A percentile compares a stretch with the other conserved stretches of the same genome.
Evolutionary conservation across 2,888 invertebrate genomes (phyloP).

Genomic region (Hipparchia semele): DNA sequence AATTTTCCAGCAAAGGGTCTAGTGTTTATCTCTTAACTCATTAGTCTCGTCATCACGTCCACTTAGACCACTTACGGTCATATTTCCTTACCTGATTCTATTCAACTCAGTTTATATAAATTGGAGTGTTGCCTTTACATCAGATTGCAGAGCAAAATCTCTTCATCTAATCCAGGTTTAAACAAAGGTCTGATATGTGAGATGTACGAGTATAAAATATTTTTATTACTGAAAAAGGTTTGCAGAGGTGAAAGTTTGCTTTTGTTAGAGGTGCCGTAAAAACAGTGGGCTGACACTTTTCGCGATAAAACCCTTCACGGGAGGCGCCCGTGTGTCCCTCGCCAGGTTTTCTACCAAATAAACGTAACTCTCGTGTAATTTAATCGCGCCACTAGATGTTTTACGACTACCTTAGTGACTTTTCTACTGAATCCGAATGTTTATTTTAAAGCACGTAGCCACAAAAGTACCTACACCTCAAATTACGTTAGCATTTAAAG

Average conservation of each 20-base stretch:
- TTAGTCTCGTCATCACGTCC: conserved; percentile 39
- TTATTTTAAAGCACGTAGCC: conserved; percentile 40
- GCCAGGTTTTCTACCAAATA: conserved; percentile 55
- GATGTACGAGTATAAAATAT: conserved; percentile 57
- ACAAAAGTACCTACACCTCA: conserved; percentile 29
- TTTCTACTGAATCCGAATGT: conserved; percentile 39
- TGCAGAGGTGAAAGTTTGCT: conserved; percentile 70
- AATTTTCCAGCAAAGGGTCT: conserved; percentile 32
- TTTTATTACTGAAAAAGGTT: conserved; percentile 64
- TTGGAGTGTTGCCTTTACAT: conserved; percentile 31
- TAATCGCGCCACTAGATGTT: conserved; percentile 54
- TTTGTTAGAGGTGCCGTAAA: conserved; percentile 70
- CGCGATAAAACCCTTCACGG: conserved; percentile 72
- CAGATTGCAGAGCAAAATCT: conserved; percentile 14
- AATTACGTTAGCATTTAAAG: conserved; percentile 35
- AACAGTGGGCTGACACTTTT: conserved; percentile 69
- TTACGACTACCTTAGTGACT: conserved; percentile 39
- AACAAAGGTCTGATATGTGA: conserved; percentile 22
- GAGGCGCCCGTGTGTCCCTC: conserved; percentile 54
- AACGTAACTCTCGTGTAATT: conserved; percentile 67
- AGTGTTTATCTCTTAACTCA: conserved; percentile 38
- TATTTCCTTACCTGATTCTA: conserved; percentile 35
- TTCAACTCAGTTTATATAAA: conserved; percentile 29
- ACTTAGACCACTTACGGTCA: conserved; percentile 37
- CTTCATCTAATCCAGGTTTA: conserved; percentile 20